phyloP scores from a whole-genome alignment of 53 echinoderm and acorn worm genomes.

The Paelopatides confundens region DNA sequence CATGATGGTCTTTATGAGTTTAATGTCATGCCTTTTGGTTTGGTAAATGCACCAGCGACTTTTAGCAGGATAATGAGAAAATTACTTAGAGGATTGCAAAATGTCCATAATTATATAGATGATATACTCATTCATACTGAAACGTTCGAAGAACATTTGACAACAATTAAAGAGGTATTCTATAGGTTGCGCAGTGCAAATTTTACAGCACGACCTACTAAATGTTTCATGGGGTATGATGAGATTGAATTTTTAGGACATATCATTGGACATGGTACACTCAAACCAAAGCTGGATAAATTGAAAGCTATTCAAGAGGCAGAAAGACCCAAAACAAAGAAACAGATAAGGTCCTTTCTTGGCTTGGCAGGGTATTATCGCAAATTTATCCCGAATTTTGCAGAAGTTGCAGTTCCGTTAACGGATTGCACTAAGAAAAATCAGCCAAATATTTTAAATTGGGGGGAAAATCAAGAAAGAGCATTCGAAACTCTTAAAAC shows the following conservation, averaged over 20 bases:
- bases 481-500: no score
- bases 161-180: constrained; percentile 26
- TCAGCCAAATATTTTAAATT: no score
- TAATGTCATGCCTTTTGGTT: neutral
- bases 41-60: neutral
- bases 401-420: no score
- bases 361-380: constrained; percentile 49
- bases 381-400: no score
- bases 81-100: constrained; percentile 44
- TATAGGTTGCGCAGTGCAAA: constrained; percentile 52
- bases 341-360: no score
- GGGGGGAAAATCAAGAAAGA: no score
- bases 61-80: constrained; percentile 36
- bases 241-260: constrained; percentile 69
- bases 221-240: constrained; percentile 57
- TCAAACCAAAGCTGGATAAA: constrained; percentile 49
- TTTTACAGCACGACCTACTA: constrained; percentile 64
- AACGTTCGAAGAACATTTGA: constrained; percentile 57
- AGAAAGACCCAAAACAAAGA: constrained; percentile 50
- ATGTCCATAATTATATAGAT: no score
- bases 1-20: neutral
- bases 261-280: constrained; percentile 46
- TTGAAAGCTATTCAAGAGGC: constrained; percentile 26
- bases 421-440: no score
- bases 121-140: constrained; percentile 63